Evolutionary conservation across 2,888 invertebrate species (phyloP).

Genomic region (Cacoxenus indagator): DNA sequence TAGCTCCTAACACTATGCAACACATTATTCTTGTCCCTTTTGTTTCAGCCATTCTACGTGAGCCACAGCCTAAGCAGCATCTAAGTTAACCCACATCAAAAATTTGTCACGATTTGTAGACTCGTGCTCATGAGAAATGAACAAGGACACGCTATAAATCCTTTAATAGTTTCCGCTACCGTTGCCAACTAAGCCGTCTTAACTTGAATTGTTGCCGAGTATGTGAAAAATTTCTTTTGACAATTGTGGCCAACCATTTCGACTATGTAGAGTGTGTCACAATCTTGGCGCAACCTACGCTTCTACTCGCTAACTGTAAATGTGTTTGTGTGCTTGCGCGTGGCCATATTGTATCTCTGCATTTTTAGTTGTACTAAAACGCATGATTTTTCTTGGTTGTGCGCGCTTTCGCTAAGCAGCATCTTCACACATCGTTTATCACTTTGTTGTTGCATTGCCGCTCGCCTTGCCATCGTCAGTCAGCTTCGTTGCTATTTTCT

Average conservation of each 20-base stretch:
- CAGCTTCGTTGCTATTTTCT: neutral
- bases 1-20: neutral
- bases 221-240: constrained; percentile 1
- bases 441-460: constrained; percentile 46
- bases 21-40: neutral
- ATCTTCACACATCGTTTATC: constrained; percentile 61
- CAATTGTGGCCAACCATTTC: neutral
- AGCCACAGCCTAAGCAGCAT: constrained; percentile 35
- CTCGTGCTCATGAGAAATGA: constrained; percentile 19
- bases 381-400: constrained; percentile 31
- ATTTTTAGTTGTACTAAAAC: neutral
- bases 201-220: neutral
- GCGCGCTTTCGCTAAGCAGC: constrained; percentile 38
- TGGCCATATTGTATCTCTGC: neutral
- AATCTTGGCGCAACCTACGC: no score
- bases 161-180: neutral
- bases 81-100: constrained; percentile 59
- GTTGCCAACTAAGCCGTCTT: neutral
- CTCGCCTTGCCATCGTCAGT: neutral
- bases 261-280: no score
- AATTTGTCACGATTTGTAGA: constrained; percentile 62
- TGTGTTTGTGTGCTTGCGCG: no score
- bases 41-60: neutral
- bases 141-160: neutral
- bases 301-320: no score